These are phyloP conservation scores for Damaliscus lunatus DNA, from an alignment of 2,113 vertebrate species.

Conservation along the genomic window DNA sequence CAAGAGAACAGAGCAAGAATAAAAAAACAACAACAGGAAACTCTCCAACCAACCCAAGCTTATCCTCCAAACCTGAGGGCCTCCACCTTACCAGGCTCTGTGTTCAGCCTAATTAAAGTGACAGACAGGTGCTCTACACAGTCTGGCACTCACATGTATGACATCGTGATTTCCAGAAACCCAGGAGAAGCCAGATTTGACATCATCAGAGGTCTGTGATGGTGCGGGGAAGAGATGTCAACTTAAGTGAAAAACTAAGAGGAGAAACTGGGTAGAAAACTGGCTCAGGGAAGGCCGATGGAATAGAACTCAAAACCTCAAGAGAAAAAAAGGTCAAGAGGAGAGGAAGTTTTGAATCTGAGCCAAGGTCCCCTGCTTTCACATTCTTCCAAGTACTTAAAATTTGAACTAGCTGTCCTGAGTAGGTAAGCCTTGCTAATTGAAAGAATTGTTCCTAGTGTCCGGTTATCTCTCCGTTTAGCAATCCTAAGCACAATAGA, in stretches of 20 bases:
- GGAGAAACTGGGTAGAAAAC: background rate
- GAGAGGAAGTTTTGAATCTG: background rate
- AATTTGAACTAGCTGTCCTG: background rate
- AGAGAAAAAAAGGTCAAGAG: conserved; percentile 14
- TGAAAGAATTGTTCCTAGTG: background rate
- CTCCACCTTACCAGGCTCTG: background rate
- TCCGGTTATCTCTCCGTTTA: background rate
- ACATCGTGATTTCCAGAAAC: conserved; percentile 24
- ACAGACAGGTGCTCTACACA: background rate
- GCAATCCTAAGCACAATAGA: background rate
- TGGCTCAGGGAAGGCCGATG: background rate
- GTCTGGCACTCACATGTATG: background rate
- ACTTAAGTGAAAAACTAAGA: background rate
- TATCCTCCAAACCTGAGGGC: background rate
- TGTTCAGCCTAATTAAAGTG: conserved; percentile 35
- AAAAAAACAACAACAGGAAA: conserved; percentile 7
- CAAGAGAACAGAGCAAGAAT: background rate
- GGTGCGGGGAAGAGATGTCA: background rate
- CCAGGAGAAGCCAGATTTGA: conserved; percentile 41
- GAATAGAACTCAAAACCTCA: background rate
- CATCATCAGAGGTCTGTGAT: background rate
- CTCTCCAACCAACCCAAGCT: background rate
- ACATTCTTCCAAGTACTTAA: background rate
- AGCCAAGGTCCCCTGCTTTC: conserved; percentile 17
- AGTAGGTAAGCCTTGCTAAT: background rate